Base-by-base conservation (phyloP, 1,140 invertebrate species). In the Diachasmimorpha longicaudata region DNA sequence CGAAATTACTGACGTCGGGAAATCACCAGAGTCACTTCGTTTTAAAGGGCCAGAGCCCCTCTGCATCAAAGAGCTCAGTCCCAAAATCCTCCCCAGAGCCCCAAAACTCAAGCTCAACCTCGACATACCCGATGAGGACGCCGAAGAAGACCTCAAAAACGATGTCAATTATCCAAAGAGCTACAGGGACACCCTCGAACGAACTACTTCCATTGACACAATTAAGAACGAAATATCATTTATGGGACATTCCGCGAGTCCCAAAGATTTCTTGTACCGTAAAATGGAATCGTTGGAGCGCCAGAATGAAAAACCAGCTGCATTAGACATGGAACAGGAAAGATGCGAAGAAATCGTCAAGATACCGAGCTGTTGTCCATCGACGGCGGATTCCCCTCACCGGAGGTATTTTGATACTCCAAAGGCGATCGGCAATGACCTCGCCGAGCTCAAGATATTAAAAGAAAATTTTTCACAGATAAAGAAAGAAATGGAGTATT, bases 11-110 rank as follows among this genome's bases (percentile, higher is more conserved):
- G 9, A 55, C 9, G 14, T 19, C n/a, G 19, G 0, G n/a, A 55
- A 10, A 55, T 80, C 81, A 0, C 83, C 82, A 19, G 81, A 84
- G 69, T 79, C 73, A 8, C 63, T 83, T 0, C 67, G 82, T 4
- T 83, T 69, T 8, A 79, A 80, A 5, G 66, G 69, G 6, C 71
- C 77, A 0, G 48, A 78, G 13, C 31, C 78, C 4, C 63, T 73
- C 9, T 79, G 58, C 25, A 75, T 44, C 39, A 75, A 79, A 13
- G 55, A 81, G 2, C 44, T 82, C 0, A 85, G 82, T 37, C 81
- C 80, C 13, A 80, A 81, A 42, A 79, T 84, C 11, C 31, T 78
- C 8, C 16, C 52, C 0, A 70, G 48, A 25, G 21, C 69, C 4
- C 25, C 70, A 14, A 79, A 76, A 46, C 58, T 58, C 0, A 80